A percentile compares a stretch with the other conserved stretches of the same genome.
Conservation (phyloP, 1,140 invertebrate species). For the Geopemphigus sp. region DNA sequence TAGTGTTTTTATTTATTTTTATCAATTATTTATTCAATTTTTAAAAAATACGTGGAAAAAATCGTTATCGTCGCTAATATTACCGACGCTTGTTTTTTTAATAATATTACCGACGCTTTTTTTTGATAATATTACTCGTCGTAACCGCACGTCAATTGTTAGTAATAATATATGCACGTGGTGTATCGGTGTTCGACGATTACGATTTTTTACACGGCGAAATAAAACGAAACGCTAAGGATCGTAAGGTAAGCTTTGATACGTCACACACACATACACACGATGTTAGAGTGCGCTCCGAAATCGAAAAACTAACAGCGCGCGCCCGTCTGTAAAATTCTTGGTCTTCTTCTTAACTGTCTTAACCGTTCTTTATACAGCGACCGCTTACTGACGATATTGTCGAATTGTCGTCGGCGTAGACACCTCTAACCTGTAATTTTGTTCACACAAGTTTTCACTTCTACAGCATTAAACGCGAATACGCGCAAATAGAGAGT, state of each 20-base stretch:
- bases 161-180: background rate
- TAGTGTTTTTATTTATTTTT: too few relatives aligned
- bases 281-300: too few relatives aligned
- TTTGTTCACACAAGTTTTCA: background rate
- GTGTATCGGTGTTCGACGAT: background rate
- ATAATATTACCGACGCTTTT: background rate
- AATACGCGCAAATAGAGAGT: background rate
- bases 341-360: too few relatives aligned
- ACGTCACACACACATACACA: background rate
- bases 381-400: too few relatives aligned
- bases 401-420: background rate
- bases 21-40: too few relatives aligned
- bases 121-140: background rate
- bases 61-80: background rate
- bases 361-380: too few relatives aligned
- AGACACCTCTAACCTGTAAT: background rate
- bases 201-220: background rate
- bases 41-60: too few relatives aligned
- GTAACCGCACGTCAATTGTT: background rate
- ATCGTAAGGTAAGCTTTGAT: slow-evolving; percentile 9
- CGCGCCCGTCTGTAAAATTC: background rate
- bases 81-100: background rate
- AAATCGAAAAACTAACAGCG: background rate
- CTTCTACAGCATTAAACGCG: background rate
- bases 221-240: background rate